Base-by-base conservation (phyloP, 2,888 invertebrate genomes). In the Apeira syringaria region DNA sequence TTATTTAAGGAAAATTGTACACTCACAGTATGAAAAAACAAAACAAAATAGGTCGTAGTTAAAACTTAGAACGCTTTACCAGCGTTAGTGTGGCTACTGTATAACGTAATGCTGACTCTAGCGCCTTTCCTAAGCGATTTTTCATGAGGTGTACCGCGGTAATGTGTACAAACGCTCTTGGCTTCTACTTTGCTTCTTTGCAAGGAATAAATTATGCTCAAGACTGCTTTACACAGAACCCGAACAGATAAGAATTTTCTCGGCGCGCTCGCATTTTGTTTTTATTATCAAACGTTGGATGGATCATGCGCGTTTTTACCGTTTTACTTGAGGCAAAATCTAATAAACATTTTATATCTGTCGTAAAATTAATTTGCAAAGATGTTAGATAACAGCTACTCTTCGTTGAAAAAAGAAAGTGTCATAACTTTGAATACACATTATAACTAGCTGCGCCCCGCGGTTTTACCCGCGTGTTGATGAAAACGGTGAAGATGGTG, bases 151-250 rank as follows among this genome's bases (percentile, higher is more conserved):
- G 69, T 68, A 65, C 76, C 70, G 65, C 80, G 85, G 83, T 87
- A 88, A 86, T 86, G 88, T 86, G 81, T 85, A 87, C 88, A 80
- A 83, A 84, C 81, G 80, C 73, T 76, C 72, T 74, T 74, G 78
- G 79, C 76, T 79, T 78, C 74, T 51, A 52, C 85, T 85, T 79
- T 78, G 77, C 84, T 82, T 83, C 79, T 83, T 78, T 72, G 69
- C 72, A 73, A 78, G 74, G 81, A 82, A 89, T 88, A 86, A 88
- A 87, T 88, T 85, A 84, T 84, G 78, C 76, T 71, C 72, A 68
- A 64, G 74, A 71, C 66, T 68, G 68, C 53, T 68, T 70, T 68
- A 69, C 5, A 70, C 69, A 68, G 75, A 79, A 79, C 77, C 78
- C 72, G 63, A 65, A 62, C 60, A 76, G 77, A 85, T 81, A 83